These are phyloP conservation scores for Phyllopteryx taeniolatus DNA, from an alignment of 2,113 vertebrate genomes.

Conservation along the genomic window DNA sequence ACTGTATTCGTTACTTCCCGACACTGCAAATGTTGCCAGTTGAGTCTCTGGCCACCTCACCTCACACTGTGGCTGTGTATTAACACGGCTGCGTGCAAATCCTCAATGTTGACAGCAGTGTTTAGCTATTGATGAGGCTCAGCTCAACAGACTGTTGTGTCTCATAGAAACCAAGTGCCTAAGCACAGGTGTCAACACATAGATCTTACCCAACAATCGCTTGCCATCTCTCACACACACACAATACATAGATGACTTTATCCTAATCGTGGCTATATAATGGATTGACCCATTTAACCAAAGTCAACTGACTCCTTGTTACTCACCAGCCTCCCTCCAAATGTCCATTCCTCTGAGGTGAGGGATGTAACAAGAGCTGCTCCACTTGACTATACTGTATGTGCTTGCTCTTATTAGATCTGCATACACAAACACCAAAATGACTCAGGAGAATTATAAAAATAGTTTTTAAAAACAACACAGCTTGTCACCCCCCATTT, in stretches of 20 bases:
- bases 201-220: not conserved
- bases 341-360: slow-evolving; percentile 53
- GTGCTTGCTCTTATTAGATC: slow-evolving; percentile 48
- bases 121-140: slow-evolving; percentile 2
- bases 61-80: slow-evolving; percentile 12
- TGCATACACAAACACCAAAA: not conserved
- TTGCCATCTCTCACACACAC: not conserved
- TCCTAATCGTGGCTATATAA: slow-evolving; percentile 5
- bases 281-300: slow-evolving; percentile 5
- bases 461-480: not conserved
- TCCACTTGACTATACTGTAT: not conserved
- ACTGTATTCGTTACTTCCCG: not conserved
- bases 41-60: not conserved
- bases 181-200: slow-evolving; percentile 13
- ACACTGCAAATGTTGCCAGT: not conserved
- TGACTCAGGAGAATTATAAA: slow-evolving; percentile 21
- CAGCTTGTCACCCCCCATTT: not conserved
- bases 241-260: slow-evolving; percentile 3
- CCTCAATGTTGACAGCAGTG: not conserved
- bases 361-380: slow-evolving; percentile 58
- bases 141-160: not conserved
- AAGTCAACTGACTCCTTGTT: slow-evolving; percentile 1
- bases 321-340: slow-evolving; percentile 22
- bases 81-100: slow-evolving; percentile 13
- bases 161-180: slow-evolving; percentile 3